Evolutionary conservation across 2,797 vertebrate species (phyloP).

Genomic region (Xenentodon cancila): DNA sequence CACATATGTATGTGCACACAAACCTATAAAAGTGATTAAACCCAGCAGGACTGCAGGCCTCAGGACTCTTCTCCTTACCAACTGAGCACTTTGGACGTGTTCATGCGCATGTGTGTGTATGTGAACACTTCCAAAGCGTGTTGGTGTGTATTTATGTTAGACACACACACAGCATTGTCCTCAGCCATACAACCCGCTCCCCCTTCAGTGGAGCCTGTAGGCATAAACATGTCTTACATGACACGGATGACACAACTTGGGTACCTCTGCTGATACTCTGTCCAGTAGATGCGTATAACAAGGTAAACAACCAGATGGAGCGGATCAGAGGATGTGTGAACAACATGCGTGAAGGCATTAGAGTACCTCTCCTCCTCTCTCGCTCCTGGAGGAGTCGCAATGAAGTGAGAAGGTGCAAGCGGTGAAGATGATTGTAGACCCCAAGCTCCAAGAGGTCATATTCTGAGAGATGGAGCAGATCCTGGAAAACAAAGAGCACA

Average conservation of each 20-base stretch:
- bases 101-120: too few species aligned
- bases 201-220: slow-evolving; percentile 36
- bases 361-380: slow-evolving; percentile 78
- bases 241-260: slow-evolving; percentile 41
- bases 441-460: slow-evolving; percentile 78
- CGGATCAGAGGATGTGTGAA: slow-evolving; percentile 58
- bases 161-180: slow-evolving; percentile 43
- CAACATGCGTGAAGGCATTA: slow-evolving; percentile 16
- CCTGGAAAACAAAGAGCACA: slow-evolving; percentile 56
- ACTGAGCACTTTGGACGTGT: background rate
- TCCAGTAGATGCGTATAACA: slow-evolving; percentile 9
- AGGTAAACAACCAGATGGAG: slow-evolving; percentile 51
- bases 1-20: slow-evolving; percentile 18
- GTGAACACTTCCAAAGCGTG: too few species aligned
- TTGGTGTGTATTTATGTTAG: background rate
- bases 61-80: slow-evolving; percentile 42
- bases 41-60: slow-evolving; percentile 61
- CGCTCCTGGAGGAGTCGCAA: slow-evolving; percentile 80
- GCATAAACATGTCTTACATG: slow-evolving; percentile 61
- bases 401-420: slow-evolving; percentile 81
- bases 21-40: slow-evolving; percentile 68
- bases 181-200: slow-evolving; percentile 32
- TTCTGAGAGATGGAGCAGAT: slow-evolving; percentile 80
- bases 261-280: slow-evolving; percentile 21
- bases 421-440: slow-evolving; percentile 81